Base-by-base conservation (phyloP, 2,113 vertebrate species). In the Aramus guarauna region DNA sequence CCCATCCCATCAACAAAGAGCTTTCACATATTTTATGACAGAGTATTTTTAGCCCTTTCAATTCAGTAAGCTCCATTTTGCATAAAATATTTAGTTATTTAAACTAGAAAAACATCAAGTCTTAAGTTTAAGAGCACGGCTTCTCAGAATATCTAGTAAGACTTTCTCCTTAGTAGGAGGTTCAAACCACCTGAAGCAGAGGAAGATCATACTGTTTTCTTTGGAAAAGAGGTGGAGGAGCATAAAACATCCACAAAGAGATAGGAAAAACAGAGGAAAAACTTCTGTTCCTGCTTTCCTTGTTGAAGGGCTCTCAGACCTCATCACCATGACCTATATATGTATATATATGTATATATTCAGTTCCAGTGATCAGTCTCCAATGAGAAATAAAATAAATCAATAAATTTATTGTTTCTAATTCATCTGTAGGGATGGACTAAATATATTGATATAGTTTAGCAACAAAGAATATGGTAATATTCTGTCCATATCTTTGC, bases 131-230 rank as follows among this genome's bases (percentile, higher is more conserved):
- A 39, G 16, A 55, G 8, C 52, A 62, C 36, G 2, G 2, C 4
- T 50, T 86, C 43, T 52, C 39, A 60, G 26, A 50, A 37, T 48
- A 60, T 34, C 16, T 24, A 60, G 50, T 41, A 50, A 36, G 29
- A 50, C 0, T 0, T 37, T 81, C 7, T 32, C 12, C 20, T 48
- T 39, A 26, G 3, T 5, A 67, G 5, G 21, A 30, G 11, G 15
- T 69, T 47, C 62, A 84, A 91, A 64, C 5, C 6, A 67, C 8
- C 6, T 32, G 8, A 76, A 21, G 30, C 2, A 58, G 60, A 55
- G 23, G 17, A 78, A 81, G 11, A 58, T 21, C 2, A 32, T 12
- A 10, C 15, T 59, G 10, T 59, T 68, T 87, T 62, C 24, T 56
- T 74, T 36, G 17, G 18, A 6, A 62, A 66, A 43, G 39, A 59